phyloP scores from a whole-genome alignment of 53 echinoderm and acorn worm genomes.

The Glandiceps talaboti region DNA sequence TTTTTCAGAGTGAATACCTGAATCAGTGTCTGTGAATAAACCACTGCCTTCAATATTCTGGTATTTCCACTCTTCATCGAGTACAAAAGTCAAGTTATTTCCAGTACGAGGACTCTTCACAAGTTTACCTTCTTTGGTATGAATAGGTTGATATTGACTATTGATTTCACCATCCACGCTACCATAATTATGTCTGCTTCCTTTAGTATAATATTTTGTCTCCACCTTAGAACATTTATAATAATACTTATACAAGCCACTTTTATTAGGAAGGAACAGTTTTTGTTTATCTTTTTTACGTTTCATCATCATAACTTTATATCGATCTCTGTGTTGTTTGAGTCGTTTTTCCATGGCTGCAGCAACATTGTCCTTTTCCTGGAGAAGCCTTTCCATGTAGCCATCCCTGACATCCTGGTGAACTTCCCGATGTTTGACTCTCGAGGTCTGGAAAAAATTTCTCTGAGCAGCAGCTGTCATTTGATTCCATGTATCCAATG shows the following conservation, averaged over 20 bases:
- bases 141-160: constrained; percentile 12
- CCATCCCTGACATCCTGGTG: neutral
- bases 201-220: neutral
- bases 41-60: neutral
- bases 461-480: neutral
- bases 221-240: constrained; percentile 1
- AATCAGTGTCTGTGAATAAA: neutral
- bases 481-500: neutral
- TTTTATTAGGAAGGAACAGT: constrained; percentile 25
- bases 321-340: constrained; percentile 40
- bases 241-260: constrained; percentile 44
- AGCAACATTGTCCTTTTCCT: constrained; percentile 2
- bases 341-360: constrained; percentile 33
- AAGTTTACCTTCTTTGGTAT: constrained; percentile 6
- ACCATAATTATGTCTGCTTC: neutral
- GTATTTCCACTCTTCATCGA: neutral
- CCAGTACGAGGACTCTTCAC: neutral
- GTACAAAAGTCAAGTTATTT: neutral
- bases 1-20: neutral
- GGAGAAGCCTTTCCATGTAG: neutral
- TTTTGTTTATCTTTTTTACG: constrained; percentile 6
- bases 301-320: constrained; percentile 29
- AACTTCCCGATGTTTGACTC: neutral
- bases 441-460: neutral
- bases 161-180: constrained; percentile 5